These are phyloP conservation scores for Ornithoptera priamus DNA, from an alignment of 2,888 invertebrate species.

Conservation along the genomic window DNA sequence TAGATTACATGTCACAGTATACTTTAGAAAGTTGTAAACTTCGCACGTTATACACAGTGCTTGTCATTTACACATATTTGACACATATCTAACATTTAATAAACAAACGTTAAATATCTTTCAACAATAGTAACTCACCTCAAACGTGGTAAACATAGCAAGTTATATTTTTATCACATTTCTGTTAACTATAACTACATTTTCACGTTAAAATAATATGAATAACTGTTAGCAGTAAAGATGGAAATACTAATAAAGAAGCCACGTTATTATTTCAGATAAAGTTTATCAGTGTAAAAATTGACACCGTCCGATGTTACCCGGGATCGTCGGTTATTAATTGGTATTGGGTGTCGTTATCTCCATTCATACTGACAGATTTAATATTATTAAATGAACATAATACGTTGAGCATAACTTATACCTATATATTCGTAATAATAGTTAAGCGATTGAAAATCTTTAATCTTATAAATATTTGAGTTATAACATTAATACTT, in stretches of 20 bases:
- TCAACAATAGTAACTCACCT: constrained; percentile 31
- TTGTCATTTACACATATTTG: not conserved
- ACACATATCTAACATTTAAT: not conserved
- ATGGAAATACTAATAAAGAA: constrained; percentile 8
- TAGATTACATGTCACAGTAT: not conserved
- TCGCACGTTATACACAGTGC: not conserved
- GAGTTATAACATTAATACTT: too few species aligned
- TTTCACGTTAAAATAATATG: constrained; percentile 8
- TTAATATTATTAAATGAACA: not conserved
- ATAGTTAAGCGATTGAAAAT: too few species aligned
- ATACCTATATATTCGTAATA: too few species aligned
- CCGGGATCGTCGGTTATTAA: constrained; percentile 35
- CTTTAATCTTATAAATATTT: too few species aligned
- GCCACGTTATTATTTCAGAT: constrained; percentile 13
- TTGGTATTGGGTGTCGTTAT: constrained; percentile 29
- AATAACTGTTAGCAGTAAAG: constrained; percentile 10
- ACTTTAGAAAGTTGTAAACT: not conserved
- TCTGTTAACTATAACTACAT: constrained; percentile 9
- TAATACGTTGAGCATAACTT: not conserved
- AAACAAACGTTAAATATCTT: constrained; percentile 15
- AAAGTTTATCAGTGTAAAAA: constrained; percentile 28
- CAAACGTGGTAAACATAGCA: constrained; percentile 32
- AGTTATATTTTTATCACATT: constrained; percentile 22
- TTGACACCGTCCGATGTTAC: constrained; percentile 36
- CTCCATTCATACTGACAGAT: constrained; percentile 19